A percentile compares a stretch with the other conserved stretches of the same genome.
Evolutionary conservation across 1,140 invertebrate genomes (phyloP).

Genomic region (Zaprionus inermis): DNA sequence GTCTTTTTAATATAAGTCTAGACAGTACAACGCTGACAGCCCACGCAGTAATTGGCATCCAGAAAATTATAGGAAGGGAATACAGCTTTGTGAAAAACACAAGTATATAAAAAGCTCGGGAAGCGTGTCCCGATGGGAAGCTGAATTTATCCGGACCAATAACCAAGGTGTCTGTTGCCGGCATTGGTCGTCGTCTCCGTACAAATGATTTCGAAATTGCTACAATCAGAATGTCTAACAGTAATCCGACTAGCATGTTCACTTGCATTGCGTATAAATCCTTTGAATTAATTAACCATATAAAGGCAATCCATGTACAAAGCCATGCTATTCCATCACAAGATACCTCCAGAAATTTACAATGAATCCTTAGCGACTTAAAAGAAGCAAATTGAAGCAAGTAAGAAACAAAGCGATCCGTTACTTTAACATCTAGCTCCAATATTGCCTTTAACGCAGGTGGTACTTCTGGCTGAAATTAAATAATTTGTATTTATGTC

Average conservation of each 20-base stretch:
- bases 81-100: constrained; percentile 89
- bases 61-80: constrained; percentile 87
- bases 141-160: constrained; percentile 94
- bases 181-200: constrained; percentile 90
- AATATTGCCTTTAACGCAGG: constrained; percentile 67
- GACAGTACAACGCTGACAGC: constrained; percentile 90
- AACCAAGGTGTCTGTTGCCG: constrained; percentile 88
- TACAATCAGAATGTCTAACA: constrained; percentile 94
- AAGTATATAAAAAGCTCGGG: constrained; percentile 91
- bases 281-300: constrained; percentile 87
- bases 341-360: constrained; percentile 90
- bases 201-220: constrained; percentile 92
- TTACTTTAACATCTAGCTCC: constrained; percentile 87
- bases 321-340: constrained; percentile 96
- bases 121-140: constrained; percentile 98
- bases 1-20: constrained; percentile 89
- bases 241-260: constrained; percentile 92
- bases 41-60: constrained; percentile 90
- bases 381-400: constrained; percentile 86
- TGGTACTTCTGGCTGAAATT: constrained; percentile 27
- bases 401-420: constrained; percentile 87
- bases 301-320: constrained; percentile 88
- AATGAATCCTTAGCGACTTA: constrained; percentile 87
- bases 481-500: background rate
- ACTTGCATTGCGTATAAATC: constrained; percentile 92